A percentile compares a stretch with the other conserved stretches of the same genome.
Evolutionary conservation across 1,140 invertebrate genomes (phyloP).

Genomic region (Dryas iulia): DNA sequence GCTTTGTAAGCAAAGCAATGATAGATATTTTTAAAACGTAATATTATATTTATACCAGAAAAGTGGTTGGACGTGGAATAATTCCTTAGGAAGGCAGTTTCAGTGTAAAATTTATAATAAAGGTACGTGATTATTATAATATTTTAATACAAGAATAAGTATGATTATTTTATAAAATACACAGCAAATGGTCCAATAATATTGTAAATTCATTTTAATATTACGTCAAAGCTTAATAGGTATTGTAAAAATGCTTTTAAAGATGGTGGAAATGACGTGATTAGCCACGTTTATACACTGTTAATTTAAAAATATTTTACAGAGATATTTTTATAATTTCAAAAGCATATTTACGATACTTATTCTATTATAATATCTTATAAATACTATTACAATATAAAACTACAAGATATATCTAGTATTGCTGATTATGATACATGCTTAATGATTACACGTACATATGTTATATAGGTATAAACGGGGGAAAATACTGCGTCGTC

Average conservation of each 20-base stretch:
- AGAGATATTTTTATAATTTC: background rate
- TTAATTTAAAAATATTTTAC: background rate
- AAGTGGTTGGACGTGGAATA: background rate
- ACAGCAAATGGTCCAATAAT: slow-evolving; percentile 34
- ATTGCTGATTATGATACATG: slow-evolving; percentile 31
- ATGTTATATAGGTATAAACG: slow-evolving; percentile 24
- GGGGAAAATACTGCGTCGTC: slow-evolving; percentile 42
- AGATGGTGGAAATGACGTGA: background rate
- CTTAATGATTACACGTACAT: slow-evolving; percentile 4
- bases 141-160: background rate
- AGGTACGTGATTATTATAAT: background rate
- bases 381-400: slow-evolving; percentile 8
- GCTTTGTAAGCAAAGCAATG: too few species aligned
- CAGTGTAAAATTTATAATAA: slow-evolving; percentile 6
- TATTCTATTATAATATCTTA: background rate
- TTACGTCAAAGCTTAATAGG: background rate
- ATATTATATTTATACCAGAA: background rate
- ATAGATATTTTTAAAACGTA: slow-evolving; percentile 1
- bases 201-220: slow-evolving; percentile 23
- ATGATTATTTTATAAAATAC: slow-evolving; percentile 17
- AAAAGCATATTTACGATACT: background rate
- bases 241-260: background rate
- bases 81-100: background rate
- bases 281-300: background rate
- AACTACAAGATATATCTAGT: slow-evolving; percentile 19